Conservation (phyloP, 2,113 vertebrate genomes). For the Etheostoma cragini region DNA sequence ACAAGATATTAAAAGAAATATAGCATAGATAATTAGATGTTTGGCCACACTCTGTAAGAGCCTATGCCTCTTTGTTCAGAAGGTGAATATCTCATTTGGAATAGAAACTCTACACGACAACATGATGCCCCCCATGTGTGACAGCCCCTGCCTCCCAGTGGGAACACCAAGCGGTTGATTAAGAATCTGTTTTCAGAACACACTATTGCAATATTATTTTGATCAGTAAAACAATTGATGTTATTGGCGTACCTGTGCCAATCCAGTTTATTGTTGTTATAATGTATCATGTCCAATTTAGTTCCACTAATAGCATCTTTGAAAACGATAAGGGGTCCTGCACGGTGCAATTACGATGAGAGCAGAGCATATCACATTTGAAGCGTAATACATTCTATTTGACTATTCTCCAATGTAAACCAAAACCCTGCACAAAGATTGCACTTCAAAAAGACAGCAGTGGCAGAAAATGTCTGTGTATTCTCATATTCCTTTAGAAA, state of each 20-base stretch:
- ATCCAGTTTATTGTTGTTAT: constrained; percentile 19
- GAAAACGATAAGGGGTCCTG: constrained; percentile 44
- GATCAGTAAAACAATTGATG: constrained; percentile 36
- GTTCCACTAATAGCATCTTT: constrained; percentile 50
- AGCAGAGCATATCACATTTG: constrained; percentile 38
- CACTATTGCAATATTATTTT: constrained; percentile 17
- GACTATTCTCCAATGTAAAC: constrained; percentile 71
- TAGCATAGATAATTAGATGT: background rate
- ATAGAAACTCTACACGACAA: constrained; percentile 8
- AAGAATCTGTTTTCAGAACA: constrained; percentile 16
- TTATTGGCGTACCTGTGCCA: constrained; percentile 24
- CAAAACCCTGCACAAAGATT: constrained; percentile 65
- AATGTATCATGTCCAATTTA: constrained; percentile 46
- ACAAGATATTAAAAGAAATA: background rate
- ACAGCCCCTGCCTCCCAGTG: constrained; percentile 5
- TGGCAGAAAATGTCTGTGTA: constrained; percentile 66
- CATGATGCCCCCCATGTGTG: constrained; percentile 21
- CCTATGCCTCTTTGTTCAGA: constrained; percentile 23
- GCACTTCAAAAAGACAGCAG: constrained; percentile 72
- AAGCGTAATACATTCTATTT: constrained; percentile 57
- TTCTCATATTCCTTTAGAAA: constrained; percentile 77
- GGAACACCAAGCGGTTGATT: constrained; percentile 7
- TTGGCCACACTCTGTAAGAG: background rate
- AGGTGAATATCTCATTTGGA: constrained; percentile 35
- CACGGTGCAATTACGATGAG: constrained; percentile 48